A percentile compares a stretch with the other conserved stretches of the same genome.
phyloP scores from a whole-genome alignment of 2,888 invertebrate species.

The Heliconius hortense region DNA sequence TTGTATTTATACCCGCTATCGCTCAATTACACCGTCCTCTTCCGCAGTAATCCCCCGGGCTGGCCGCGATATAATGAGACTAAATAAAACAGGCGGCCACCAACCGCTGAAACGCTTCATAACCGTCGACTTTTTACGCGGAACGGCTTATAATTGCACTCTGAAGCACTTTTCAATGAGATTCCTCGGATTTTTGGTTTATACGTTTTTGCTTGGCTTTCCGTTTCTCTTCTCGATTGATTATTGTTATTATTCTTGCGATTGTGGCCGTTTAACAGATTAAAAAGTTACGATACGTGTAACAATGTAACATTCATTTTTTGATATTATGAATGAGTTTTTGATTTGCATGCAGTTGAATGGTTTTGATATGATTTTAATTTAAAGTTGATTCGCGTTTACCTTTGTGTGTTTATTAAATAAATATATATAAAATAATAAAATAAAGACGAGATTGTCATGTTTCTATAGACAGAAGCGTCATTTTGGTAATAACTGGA shows the following conservation, averaged over 20 bases:
- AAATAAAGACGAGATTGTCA: neutral
- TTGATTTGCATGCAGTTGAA: neutral
- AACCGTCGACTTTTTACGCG: slow-evolving; percentile 42
- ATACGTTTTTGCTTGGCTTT: slow-evolving; percentile 35
- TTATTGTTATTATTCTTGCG: slow-evolving; percentile 26
- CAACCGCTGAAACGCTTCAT: slow-evolving; percentile 42
- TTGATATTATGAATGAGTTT: slow-evolving; percentile 14
- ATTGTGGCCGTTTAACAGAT: slow-evolving; percentile 4
- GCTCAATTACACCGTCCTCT: slow-evolving; percentile 24
- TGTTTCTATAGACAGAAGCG: neutral
- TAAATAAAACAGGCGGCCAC: slow-evolving; percentile 45
- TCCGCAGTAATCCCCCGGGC: slow-evolving; percentile 36
- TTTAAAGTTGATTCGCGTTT: neutral
- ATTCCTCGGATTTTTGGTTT: slow-evolving; percentile 33
- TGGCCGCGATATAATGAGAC: slow-evolving; percentile 46
- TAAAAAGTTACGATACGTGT: slow-evolving; percentile 1
- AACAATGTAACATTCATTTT: slow-evolving; percentile 5
- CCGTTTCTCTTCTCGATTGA: slow-evolving; percentile 28
- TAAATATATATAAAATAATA: neutral
- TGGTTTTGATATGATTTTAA: slow-evolving; percentile 10
- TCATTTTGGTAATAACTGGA: too few species aligned
- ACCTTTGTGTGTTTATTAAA: neutral
- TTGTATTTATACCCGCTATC: slow-evolving; percentile 28
- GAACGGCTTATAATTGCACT: slow-evolving; percentile 40
- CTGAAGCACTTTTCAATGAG: slow-evolving; percentile 40